Base-by-base conservation (phyloP, 2,797 vertebrate genomes). In the Leptodactylus fallax region DNA sequence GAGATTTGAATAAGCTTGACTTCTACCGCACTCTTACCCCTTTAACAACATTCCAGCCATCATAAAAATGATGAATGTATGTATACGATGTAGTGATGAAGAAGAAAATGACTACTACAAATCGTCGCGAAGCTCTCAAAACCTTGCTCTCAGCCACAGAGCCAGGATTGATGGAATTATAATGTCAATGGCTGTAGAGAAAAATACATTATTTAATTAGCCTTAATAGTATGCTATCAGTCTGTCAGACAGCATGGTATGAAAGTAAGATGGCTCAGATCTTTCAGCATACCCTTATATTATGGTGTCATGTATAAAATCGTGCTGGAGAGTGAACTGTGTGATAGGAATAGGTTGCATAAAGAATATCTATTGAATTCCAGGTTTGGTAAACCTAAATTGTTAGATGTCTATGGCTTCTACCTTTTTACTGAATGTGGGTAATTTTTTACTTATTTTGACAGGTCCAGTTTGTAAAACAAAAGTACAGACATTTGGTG, bases 171-270 rank as follows among this genome's bases (percentile, higher is more conserved):
- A 84, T 74, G 69, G 21, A 77, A 77, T 85, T 63, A 61, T 58
- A 72, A 76, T 85, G 55, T 77, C 71, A 61, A 47, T 6, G 36
- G 27, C 51, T 14, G 25, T 74, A 84, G 53, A 74, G 53, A 45
- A 27, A 60, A 63, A 61, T 76, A 19, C 10, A 61, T 60, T 23
- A 85, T 85, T 85, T 49, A 58, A 77, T 51, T 77, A 61, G 55
- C 36, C 55, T 76, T 63, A 51, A 60, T 49, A 76, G 55, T 76
- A 63, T 77, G 12, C 69, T n/a, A 72, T 84, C n/a, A 84, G 51
- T 84, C 82, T 84, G 82, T 60, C 83, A 85, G 56, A 63, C 1
- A 61, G 71, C 36, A 51, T 36, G 51, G 11, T 17, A 84, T 16
- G 21, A 76, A 14, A 77, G 56, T 1, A 49, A 63, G 49, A 71